phyloP scores from a whole-genome alignment of 2,113 vertebrate genomes.

The Pseudopodoces humilis region DNA sequence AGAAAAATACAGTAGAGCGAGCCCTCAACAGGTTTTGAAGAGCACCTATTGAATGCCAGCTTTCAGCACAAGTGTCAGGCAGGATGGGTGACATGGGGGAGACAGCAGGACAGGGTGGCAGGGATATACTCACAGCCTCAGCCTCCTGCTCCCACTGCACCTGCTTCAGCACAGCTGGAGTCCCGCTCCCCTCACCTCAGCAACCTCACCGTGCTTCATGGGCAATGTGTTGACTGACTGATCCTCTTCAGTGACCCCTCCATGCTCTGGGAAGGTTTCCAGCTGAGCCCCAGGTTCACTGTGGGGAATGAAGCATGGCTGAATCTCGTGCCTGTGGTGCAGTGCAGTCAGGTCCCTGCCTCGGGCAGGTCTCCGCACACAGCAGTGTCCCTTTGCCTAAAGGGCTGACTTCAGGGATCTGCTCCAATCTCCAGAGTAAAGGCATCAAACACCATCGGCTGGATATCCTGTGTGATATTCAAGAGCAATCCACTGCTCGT shows the following conservation, averaged over 20 bases:
- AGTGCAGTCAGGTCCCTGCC: not conserved
- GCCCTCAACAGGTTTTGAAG: not conserved
- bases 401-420: not conserved
- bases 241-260: not conserved
- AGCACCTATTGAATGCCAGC: not conserved
- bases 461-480: not conserved
- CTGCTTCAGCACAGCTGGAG: rapidly evolving
- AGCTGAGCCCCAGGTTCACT: not conserved
- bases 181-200: not conserved
- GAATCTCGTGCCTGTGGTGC: rapidly evolving
- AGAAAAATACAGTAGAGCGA: not conserved
- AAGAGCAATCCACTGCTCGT: not conserved
- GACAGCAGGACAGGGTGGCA: not conserved
- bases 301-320: not conserved
- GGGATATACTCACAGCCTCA: not conserved
- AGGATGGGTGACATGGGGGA: not conserved
- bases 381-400: not conserved
- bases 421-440: not conserved
- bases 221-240: not conserved
- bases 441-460: rapidly evolving
- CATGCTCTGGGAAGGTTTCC: not conserved
- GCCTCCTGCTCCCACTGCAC: not conserved
- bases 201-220: not conserved
- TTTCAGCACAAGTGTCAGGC: not conserved
- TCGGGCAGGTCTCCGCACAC: not conserved